These are phyloP conservation scores for Tineola bisselliella DNA, from an alignment of 2,888 invertebrate genomes.

Conservation along the genomic window DNA sequence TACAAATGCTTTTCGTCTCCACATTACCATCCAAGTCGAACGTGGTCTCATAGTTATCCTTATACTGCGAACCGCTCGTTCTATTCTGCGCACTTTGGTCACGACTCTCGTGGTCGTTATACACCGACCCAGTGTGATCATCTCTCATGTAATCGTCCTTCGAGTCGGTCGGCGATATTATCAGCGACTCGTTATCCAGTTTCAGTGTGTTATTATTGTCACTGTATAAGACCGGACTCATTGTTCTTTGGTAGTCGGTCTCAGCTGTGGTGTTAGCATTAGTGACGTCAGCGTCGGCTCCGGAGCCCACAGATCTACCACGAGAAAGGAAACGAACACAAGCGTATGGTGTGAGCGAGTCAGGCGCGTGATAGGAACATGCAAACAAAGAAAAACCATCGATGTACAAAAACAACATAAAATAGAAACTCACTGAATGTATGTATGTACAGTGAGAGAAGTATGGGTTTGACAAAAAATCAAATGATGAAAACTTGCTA, in stretches of 20 bases:
- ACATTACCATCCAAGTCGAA: slow-evolving; percentile 93
- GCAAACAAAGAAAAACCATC: slow-evolving; percentile 39
- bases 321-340: slow-evolving; percentile 46
- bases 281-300: slow-evolving; percentile 37
- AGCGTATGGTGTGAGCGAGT: slow-evolving; percentile 61
- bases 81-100: slow-evolving; percentile 39
- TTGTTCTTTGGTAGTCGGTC: slow-evolving; percentile 45
- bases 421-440: slow-evolving; percentile 4
- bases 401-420: slow-evolving; percentile 4
- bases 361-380: slow-evolving; percentile 51
- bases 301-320: slow-evolving; percentile 60
- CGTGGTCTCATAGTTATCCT: slow-evolving; percentile 84
- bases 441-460: not conserved
- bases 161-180: slow-evolving; percentile 51
- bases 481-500: not conserved
- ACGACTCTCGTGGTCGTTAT: slow-evolving; percentile 33
- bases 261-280: slow-evolving; percentile 39
- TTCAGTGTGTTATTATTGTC: slow-evolving; percentile 62
- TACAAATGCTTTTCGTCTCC: slow-evolving; percentile 89
- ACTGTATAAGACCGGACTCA: slow-evolving; percentile 44
- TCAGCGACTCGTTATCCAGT: slow-evolving; percentile 56
- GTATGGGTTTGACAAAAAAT: not conserved
- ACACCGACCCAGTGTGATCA: slow-evolving; percentile 42
- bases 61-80: slow-evolving; percentile 55
- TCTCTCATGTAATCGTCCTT: slow-evolving; percentile 50